Percentiles rank a stretch among this genome's conserved stretches.
These are phyloP conservation scores for Typhlomys cinereus DNA, from an alignment of 2,113 vertebrate species.

Conservation along the genomic window DNA sequence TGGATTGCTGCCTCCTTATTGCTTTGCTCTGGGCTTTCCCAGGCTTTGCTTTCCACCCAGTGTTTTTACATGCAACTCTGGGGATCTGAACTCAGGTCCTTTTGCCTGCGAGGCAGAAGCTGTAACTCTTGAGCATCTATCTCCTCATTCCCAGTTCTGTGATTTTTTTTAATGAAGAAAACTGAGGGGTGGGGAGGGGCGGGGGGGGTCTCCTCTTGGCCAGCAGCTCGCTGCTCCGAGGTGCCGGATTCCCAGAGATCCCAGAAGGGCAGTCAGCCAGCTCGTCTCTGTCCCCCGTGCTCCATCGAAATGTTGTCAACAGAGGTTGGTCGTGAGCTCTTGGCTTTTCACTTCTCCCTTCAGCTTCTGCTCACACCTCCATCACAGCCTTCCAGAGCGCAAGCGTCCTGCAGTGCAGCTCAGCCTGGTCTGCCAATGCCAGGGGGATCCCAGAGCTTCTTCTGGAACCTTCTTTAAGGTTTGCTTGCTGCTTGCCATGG, in stretches of 20 bases:
- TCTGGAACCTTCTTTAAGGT: neutral
- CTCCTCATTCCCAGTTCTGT: neutral
- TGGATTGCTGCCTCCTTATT: too few relatives aligned
- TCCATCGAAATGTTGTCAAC: neutral
- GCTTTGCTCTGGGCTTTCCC: too few relatives aligned
- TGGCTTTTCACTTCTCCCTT: neutral
- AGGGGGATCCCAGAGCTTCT: too few relatives aligned
- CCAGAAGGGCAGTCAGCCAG: neutral
- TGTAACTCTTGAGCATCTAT: neutral
- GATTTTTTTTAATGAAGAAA: neutral
- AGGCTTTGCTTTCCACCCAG: too few relatives aligned
- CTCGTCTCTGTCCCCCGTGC: too few relatives aligned
- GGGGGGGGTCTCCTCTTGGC: neutral
- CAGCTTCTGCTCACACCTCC: neutral
- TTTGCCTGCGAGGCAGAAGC: too few relatives aligned
- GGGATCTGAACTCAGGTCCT: too few relatives aligned
- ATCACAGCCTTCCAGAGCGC: neutral
- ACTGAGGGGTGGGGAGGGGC: neutral
- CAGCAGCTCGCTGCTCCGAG: rapidly evolving
- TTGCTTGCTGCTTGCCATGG: neutral
- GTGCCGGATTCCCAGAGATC: rapidly evolving
- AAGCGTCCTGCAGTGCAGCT: too few relatives aligned
- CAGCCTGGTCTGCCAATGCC: rapidly evolving
- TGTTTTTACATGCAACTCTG: too few relatives aligned
- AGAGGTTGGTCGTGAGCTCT: neutral